Evolutionary conservation across 1,140 invertebrate species (phyloP), one percentile per base, ranked within the genome.

Genomic region (Colletes latitarsis): DNA sequence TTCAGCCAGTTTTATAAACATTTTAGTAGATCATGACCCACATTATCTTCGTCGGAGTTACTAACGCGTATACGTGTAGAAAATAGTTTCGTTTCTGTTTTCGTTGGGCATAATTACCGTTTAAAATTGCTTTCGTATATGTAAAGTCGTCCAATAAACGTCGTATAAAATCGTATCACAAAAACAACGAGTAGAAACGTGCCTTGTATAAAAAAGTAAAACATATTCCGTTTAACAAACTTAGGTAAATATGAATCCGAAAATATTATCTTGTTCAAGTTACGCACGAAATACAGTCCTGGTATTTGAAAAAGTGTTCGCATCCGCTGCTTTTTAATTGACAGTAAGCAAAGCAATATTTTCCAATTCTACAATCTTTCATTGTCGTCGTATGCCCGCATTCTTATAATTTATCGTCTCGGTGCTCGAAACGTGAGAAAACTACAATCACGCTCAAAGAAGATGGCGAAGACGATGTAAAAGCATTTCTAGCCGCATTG

Each of bases 181-280:
- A 84, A 85, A 84, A 84, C 19, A 58, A 58, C 39, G 8, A 69
- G 74, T 85, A 85, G 52, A 85, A 85, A 85, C 53, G 81, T 78
- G 19, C 21, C 15, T 58, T 62, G 52, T 85, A 85, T 73, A 71
- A 82, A 83, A 82, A 58, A 58, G 30, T 69, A 77, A 82, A 84
- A 81, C 6, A 73, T 63, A 72, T 58, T 43, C 52, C 9, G 49
- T 12, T 71, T 80, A 84, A 84, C 43, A 85, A 81, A 84, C n/a
- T 62, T 39, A 8, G 43, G 57, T 73, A 84, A 85, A 84, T 17
- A 19, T 9, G 49, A 58, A 49, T 84, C 77, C 39, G 77, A 81
- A 85, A 81, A 63, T 63, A 84, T 57, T 55, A 43, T 55, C n/a
- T 39, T 21, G 46, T n/a, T 15, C 1, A 39, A 9, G 10, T 3